These are phyloP conservation scores for Hypsopygia costalis DNA, from an alignment of 2,888 invertebrate genomes.

Conservation along the genomic window DNA sequence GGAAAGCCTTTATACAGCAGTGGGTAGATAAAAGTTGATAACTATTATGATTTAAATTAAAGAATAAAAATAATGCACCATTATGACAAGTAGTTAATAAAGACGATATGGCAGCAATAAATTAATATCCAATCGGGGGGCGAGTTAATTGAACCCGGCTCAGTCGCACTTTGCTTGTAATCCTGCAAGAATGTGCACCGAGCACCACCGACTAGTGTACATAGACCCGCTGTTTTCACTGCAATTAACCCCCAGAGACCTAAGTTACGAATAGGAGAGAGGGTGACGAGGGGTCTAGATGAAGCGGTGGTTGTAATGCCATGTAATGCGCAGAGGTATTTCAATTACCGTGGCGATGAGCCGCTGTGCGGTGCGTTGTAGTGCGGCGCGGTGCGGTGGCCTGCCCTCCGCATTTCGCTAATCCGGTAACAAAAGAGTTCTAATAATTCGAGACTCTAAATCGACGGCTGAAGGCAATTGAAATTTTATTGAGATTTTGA, in stretches of 20 bases:
- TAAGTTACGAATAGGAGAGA: slow-evolving; percentile 5
- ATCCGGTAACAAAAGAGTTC: slow-evolving; percentile 54
- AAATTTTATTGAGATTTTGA: slow-evolving; percentile 53
- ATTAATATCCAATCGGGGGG: slow-evolving; percentile 57
- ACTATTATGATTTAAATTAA: no score
- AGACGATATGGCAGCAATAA: slow-evolving; percentile 43
- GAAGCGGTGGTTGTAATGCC: slow-evolving; percentile 26
- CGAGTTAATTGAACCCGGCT: slow-evolving; percentile 48
- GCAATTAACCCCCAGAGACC: slow-evolving; percentile 9
- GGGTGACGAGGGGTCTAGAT: slow-evolving; percentile 14
- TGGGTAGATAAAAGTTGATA: no score
- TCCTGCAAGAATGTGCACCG: slow-evolving; percentile 43
- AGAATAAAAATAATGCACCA: slow-evolving; percentile 1
- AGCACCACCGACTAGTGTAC: slow-evolving; percentile 15
- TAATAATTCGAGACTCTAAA: slow-evolving; percentile 40
- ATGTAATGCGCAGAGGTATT: slow-evolving; percentile 53
- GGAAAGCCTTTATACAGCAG: no score
- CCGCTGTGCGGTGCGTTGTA: slow-evolving; percentile 15
- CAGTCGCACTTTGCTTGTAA: slow-evolving; percentile 52
- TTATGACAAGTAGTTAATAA: slow-evolving; percentile 2
- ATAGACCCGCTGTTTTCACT: slow-evolving; percentile 15
- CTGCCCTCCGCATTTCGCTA: slow-evolving; percentile 45
- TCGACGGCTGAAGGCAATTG: slow-evolving; percentile 41
- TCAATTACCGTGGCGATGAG: slow-evolving; percentile 38
- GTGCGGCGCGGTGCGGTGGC: slow-evolving; percentile 16